Percentiles rank a stretch among this genome's conserved stretches.
phyloP scores from a whole-genome alignment of 2,888 invertebrate species.

The Mythimna impura region DNA sequence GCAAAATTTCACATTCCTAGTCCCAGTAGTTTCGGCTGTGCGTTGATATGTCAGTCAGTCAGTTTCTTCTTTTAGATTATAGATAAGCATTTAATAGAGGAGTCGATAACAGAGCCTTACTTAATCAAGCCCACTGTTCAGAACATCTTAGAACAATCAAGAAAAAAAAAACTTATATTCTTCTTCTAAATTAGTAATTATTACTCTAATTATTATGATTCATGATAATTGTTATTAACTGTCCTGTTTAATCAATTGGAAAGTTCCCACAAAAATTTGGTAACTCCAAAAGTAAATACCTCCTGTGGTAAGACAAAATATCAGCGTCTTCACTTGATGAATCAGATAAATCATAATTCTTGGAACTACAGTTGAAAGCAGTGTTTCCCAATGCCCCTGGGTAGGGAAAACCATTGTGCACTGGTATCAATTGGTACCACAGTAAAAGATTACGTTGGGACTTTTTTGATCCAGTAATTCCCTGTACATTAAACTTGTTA shows the following conservation, averaged over 20 bases:
- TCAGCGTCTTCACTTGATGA: slow-evolving; percentile 2
- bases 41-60: too few species aligned
- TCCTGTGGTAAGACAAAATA: background rate
- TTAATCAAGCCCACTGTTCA: too few species aligned
- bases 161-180: too few species aligned
- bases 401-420: background rate
- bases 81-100: too few species aligned
- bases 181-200: too few species aligned
- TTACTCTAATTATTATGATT: background rate
- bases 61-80: too few species aligned
- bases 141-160: too few species aligned
- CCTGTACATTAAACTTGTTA: slow-evolving; percentile 19
- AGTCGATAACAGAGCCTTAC: too few species aligned
- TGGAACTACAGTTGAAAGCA: slow-evolving; percentile 1
- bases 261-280: background rate
- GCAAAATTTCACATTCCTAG: too few species aligned
- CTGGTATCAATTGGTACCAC: slow-evolving; percentile 1
- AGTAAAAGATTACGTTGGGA: slow-evolving; percentile 14
- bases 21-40: too few species aligned
- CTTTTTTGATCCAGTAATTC: slow-evolving; percentile 22
- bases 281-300: background rate
- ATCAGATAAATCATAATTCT: slow-evolving; percentile 16
- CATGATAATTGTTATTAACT: background rate
- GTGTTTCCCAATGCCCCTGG: slow-evolving; percentile 12
- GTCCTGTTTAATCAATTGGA: background rate